Evolutionary conservation across 1,140 invertebrate species (phyloP).

Genomic region (Adelges cooleyi): DNA sequence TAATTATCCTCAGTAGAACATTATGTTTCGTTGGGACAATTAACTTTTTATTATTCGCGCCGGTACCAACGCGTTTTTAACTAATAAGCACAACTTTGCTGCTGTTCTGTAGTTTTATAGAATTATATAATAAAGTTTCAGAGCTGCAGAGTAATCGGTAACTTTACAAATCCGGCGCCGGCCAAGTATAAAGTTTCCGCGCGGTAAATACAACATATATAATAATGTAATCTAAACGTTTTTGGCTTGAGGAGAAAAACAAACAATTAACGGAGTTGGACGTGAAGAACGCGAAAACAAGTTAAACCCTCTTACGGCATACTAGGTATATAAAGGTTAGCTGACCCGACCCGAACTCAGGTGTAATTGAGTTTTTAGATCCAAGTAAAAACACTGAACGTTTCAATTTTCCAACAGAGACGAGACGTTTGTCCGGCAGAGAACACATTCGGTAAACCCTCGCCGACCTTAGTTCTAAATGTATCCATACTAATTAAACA

Average conservation of each 20-base stretch:
- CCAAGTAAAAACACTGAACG: too few species aligned
- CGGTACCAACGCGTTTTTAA: too few species aligned
- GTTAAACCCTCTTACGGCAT: neutral
- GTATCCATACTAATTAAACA: too few species aligned
- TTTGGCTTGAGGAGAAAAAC: neutral
- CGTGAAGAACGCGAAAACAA: neutral
- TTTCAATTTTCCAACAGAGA: too few species aligned
- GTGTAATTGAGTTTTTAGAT: conserved; percentile 19
- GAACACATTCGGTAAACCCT: too few species aligned
- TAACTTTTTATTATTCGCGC: too few species aligned
- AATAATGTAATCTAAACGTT: too few species aligned
- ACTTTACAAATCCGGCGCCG: conserved; percentile 1
- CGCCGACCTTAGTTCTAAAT: too few species aligned
- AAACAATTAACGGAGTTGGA: conserved; percentile 1
- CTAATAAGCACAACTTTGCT: neutral
- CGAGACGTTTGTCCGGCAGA: too few species aligned
- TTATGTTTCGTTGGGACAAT: too few species aligned
- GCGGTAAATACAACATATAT: neutral
- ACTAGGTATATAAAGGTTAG: neutral
- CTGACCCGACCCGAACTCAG: neutral
- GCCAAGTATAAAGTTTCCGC: neutral
- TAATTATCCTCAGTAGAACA: too few species aligned
- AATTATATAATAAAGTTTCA: conserved; percentile 8
- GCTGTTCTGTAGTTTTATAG: neutral
- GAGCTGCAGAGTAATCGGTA: neutral